Evolutionary conservation across 2,888 invertebrate genomes (phyloP), one percentile per base, ranked within the genome.

Genomic region (Rhorus exstirpatorius): DNA sequence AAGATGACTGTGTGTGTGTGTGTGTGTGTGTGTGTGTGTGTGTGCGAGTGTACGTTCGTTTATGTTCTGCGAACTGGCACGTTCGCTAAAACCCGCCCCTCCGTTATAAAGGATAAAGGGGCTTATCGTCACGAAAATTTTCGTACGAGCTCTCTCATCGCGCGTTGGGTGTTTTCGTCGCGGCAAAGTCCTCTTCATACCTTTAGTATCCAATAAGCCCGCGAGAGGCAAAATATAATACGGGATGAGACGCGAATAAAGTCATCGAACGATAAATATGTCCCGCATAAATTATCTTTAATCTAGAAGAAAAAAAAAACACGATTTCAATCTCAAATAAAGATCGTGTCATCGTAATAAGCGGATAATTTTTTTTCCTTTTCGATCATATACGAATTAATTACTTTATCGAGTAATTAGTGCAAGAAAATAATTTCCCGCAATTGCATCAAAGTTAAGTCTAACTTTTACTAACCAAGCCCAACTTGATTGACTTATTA

Each of bases 111-210:
- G 68, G 84, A 84, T 85, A 85, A 84, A 81, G 74, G 68, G 60
- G 58, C 84, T 85, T 83, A 84, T 82, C 78, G 80, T 61, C 67
- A 58, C 67, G 71, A 80, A 82, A 80, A 78, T 61, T 83, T 65
- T 63, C 81, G 65, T 78, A 67, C 58, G 60, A 41, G 46, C 35
- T 44, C 46, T 35, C 35, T n/a, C n/a, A n/a, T n/a, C n/a, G n/a
- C 7, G 2, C 31, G 26, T 7, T 17, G 63, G 63, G 61, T 60
- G 60, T 41, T 75, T 68, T 53, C 41, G 76, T 81, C 77, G 55
- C 35, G 44, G 51, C 21, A 70, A 49, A 76, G 55, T 63, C 60
- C 67, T 63, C 79, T 46, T 35, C 31, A 46, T 70, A 63, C 53
- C 80, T 41, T 49, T 75, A 71, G 65, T 44, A 71, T 58, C 55